These are phyloP conservation scores for Aplysia californica DNA, from an alignment of 1,140 invertebrate genomes.

Conservation along the genomic window DNA sequence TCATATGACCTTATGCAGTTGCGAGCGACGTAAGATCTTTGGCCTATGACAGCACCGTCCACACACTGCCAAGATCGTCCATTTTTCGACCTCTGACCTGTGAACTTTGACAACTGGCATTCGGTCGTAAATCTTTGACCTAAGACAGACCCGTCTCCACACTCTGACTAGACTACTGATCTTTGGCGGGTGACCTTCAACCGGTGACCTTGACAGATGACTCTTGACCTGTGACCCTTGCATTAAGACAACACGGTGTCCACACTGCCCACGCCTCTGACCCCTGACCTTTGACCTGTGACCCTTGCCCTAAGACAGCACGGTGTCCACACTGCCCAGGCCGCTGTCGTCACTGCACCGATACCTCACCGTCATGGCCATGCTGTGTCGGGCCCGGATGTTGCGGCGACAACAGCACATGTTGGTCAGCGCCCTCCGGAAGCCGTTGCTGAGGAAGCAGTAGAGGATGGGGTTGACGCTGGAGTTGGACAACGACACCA, in stretches of 20 bases:
- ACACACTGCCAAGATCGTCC: too few species aligned
- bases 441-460: slow-evolving; percentile 59
- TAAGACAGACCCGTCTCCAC: not conserved
- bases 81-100: too few species aligned
- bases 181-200: not conserved
- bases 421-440: slow-evolving; percentile 54
- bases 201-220: not conserved
- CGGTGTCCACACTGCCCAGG: slow-evolving; percentile 37
- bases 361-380: slow-evolving; percentile 28
- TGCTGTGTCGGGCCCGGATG: slow-evolving; percentile 15
- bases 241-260: not conserved
- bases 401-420: slow-evolving; percentile 43
- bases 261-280: too few species aligned
- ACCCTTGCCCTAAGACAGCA: slow-evolving; percentile 22
- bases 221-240: not conserved
- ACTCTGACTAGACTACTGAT: not conserved
- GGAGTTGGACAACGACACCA: slow-evolving; percentile 73
- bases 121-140: not conserved
- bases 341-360: slow-evolving; percentile 32
- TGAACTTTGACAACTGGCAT: too few species aligned
- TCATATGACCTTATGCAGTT: too few species aligned
- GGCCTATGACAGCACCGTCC: too few species aligned
- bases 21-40: too few species aligned
- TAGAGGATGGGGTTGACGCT: slow-evolving; percentile 61
- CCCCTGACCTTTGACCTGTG: not conserved